Evolutionary conservation across 2,797 vertebrate genomes (phyloP), one percentile per base, ranked within the genome.

Genomic region (Cryptoprocta ferox): DNA sequence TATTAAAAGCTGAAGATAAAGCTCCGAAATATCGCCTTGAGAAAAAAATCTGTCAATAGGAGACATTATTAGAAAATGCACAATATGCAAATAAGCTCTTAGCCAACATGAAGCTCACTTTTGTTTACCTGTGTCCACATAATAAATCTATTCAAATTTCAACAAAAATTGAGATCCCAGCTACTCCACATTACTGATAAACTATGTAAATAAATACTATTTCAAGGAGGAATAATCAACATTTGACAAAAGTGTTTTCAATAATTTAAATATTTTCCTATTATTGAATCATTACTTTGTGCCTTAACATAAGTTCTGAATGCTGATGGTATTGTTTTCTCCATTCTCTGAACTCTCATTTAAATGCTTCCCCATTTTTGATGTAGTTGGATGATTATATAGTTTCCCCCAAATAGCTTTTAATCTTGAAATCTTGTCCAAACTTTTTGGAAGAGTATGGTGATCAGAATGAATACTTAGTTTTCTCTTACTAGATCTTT

Each of bases 11-110:
- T 96, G 56, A 59, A 86, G 37, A 84, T 65, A 82, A 7, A 95
- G 66, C 11, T 92, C 97, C 73, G 50, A 81, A 73, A 76, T 32
- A 48, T 39, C 95, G 19, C 35, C 73, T 76, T 75, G 19, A 63
- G 79, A 61, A 84, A 91, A 95, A 85, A 90, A 16, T 68, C 21
- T 32, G n/a, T 35, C 90, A 95, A 94, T 28, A 82, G 42, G 50
- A 97, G 76, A 75, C 53, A 68, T 91, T 81, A 61, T 66, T 95
- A 66, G 82, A 88, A 97, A 98, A 90, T 50, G 50, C 14, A 37
- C 39, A 10, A 94, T 95, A 95, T 63, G 9, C 94, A 98, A 97
- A 92, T 8, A 94, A 53, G 1, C 45, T 83, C 89, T 96, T 85
- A 91, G 84, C 30, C 37, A 97, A 94, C 91, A 92, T 11, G 89